Evolutionary conservation across 2,797 vertebrate genomes (phyloP).

Genomic region (Prunella strophiata): DNA sequence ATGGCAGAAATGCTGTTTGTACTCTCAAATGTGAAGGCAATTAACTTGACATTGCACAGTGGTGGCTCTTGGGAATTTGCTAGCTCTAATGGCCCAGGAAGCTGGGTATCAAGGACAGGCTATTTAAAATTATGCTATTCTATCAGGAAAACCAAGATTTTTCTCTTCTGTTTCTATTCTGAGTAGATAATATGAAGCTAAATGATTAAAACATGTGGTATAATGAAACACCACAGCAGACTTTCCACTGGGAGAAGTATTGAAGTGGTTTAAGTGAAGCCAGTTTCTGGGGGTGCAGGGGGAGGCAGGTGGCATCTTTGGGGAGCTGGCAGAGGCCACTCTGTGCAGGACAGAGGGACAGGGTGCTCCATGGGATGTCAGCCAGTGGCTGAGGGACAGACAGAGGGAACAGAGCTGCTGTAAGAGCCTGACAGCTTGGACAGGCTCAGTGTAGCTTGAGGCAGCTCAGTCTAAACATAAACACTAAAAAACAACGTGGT

Average conservation of each 20-base stretch:
- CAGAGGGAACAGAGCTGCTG: not conserved
- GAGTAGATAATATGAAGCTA: not conserved
- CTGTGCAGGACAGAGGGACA: not conserved
- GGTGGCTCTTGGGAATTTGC: conserved; percentile 14
- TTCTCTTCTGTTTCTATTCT: conserved; percentile 20
- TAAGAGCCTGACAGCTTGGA: not conserved
- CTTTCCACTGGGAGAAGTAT: not conserved
- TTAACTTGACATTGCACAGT: not conserved
- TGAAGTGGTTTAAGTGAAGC: not conserved
- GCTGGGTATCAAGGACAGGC: conserved; percentile 19
- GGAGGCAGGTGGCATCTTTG: not conserved
- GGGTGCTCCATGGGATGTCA: fast-evolving
- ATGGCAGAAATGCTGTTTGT: conserved; percentile 3
- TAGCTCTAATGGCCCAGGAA: not conserved
- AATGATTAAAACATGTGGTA: not conserved
- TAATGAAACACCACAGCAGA: not conserved
- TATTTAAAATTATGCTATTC: conserved; percentile 5
- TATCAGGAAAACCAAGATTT: not conserved
- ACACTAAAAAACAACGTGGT: not conserved
- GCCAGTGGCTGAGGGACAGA: not conserved
- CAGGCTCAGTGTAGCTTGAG: not conserved
- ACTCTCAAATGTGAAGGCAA: conserved; percentile 17
- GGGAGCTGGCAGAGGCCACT: not conserved
- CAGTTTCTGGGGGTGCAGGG: not conserved
- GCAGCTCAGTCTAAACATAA: not conserved